These are phyloP conservation scores for Corythornis madagascariensis DNA, from an alignment of 2,113 vertebrate genomes.

Conservation along the genomic window DNA sequence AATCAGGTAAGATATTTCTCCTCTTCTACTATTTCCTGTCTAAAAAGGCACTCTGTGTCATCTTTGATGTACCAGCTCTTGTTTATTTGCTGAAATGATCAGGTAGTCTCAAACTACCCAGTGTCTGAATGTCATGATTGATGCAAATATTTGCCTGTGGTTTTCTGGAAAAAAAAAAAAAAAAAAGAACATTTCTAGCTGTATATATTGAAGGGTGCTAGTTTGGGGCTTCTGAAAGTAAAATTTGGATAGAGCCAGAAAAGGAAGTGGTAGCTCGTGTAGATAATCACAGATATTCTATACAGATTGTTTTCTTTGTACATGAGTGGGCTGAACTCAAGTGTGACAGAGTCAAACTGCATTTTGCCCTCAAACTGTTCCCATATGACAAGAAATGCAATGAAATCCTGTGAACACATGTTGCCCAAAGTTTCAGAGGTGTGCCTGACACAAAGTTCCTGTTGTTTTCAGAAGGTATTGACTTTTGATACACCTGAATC, in stretches of 20 bases:
- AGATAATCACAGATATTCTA: background rate
- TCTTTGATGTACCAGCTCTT: background rate
- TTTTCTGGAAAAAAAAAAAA: background rate
- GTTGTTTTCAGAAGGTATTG: background rate
- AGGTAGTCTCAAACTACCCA: background rate
- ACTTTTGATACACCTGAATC: background rate
- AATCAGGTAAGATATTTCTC: conserved; percentile 66
- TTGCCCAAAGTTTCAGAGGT: background rate
- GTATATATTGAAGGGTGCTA: background rate
- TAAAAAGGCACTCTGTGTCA: conserved; percentile 14
- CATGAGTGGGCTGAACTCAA: background rate
- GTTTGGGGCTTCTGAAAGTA: background rate
- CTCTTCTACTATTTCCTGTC: conserved; percentile 43
- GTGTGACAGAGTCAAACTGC: background rate
- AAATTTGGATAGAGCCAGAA: background rate
- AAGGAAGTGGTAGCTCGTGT: background rate
- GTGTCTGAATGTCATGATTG: background rate
- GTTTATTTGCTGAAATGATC: background rate
- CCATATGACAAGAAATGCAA: background rate
- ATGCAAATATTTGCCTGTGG: background rate
- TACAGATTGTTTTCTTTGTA: background rate
- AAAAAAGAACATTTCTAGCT: background rate
- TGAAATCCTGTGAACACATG: background rate
- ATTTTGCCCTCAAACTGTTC: background rate
- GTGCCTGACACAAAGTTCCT: background rate